Conservation (phyloP, 2,797 vertebrate genomes). For the Syngnathus acus region DNA sequence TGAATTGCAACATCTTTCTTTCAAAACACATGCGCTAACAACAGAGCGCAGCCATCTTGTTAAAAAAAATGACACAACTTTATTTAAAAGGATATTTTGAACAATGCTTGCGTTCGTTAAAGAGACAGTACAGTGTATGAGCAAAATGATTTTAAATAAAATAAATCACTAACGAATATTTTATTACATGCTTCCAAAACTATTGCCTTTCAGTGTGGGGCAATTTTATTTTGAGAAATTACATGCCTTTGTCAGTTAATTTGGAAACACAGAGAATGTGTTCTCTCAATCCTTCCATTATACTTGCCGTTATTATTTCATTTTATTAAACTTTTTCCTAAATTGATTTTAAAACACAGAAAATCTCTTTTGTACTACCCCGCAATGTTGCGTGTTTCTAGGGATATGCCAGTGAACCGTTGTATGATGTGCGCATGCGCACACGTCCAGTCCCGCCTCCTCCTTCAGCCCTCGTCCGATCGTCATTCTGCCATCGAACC, state of each 20-base stretch:
- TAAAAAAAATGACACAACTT: constrained; percentile 26
- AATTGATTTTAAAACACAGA: neutral
- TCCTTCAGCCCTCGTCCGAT: neutral
- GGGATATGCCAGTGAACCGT: neutral
- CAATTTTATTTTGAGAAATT: neutral
- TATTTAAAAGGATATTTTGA: constrained; percentile 26
- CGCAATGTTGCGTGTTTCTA: neutral
- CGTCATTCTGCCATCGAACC: constrained; percentile 27
- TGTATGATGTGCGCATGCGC: neutral
- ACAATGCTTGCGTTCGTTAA: constrained; percentile 1
- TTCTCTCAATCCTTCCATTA: neutral
- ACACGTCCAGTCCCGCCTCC: constrained; percentile 15
- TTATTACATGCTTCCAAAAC: neutral
- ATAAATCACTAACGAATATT: neutral
- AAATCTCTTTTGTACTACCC: neutral
- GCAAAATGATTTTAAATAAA: neutral
- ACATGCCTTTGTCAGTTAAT: neutral
- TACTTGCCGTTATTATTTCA: neutral
- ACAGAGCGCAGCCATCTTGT: constrained; percentile 58
- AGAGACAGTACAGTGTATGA: fast-evolving
- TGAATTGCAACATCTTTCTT: neutral
- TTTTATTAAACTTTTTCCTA: neutral
- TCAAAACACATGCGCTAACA: neutral
- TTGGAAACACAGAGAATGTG: neutral
- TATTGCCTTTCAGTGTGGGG: neutral